phyloP scores from a whole-genome alignment of 1,140 invertebrate species.

The Drosophila varians region DNA sequence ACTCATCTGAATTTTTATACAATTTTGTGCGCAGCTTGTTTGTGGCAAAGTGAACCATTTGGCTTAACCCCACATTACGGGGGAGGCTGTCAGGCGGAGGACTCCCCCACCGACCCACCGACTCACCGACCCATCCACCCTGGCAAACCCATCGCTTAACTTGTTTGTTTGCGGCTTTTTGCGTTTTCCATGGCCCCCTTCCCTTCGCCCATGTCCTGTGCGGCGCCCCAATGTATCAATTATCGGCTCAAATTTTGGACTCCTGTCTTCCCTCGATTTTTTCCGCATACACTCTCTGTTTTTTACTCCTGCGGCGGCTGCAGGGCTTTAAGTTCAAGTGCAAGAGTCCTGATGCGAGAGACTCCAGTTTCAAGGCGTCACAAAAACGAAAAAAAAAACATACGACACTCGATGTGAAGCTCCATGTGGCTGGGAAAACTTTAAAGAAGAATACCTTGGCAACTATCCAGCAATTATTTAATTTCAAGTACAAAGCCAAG shows the following conservation, averaged over 20 bases:
- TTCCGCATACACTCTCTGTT: not conserved
- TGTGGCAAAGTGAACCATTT: conserved; percentile 42
- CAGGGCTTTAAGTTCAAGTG: conserved; percentile 71
- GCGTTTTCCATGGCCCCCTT: conserved; percentile 63
- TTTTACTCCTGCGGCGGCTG: conserved; percentile 35
- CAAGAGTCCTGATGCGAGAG: conserved; percentile 31
- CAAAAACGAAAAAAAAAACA: conserved; percentile 1
- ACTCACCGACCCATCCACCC: not conserved
- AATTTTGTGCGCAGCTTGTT: conserved; percentile 12
- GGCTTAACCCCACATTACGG: conserved; percentile 27
- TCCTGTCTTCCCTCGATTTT: not conserved
- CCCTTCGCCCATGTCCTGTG: not conserved
- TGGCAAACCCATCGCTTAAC: conserved; percentile 27
- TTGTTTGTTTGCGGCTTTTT: conserved; percentile 77
- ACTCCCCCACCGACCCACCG: not conserved
- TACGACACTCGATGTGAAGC: conserved; percentile 40
- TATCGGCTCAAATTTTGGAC: conserved; percentile 69
- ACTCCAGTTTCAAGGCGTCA: conserved; percentile 27
- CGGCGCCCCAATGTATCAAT: conserved; percentile 62
- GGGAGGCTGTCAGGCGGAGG: conserved; percentile 5
- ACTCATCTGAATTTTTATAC: conserved; percentile 18
- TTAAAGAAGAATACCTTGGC: not conserved
- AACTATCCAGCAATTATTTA: not conserved
- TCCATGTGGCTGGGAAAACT: conserved; percentile 10
- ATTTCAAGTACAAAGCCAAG: not conserved